phyloP scores from a whole-genome alignment of 2,113 vertebrate species.

The Acrocephalus arundinaceus region DNA sequence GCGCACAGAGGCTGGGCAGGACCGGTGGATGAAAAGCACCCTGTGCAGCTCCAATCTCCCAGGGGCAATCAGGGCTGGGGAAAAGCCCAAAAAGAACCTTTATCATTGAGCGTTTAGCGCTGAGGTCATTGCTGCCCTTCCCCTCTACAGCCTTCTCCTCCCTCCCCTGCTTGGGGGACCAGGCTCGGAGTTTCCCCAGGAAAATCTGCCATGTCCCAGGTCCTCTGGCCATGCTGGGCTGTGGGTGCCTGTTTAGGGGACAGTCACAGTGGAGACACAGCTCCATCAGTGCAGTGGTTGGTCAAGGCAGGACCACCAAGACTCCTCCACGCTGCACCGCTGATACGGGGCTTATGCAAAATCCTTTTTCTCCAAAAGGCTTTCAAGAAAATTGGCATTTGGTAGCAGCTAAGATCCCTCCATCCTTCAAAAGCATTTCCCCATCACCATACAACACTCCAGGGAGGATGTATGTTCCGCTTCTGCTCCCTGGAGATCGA shows the following conservation, averaged over 20 bases:
- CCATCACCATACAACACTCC: rapidly evolving
- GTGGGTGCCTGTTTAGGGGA: not conserved
- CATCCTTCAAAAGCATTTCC: not conserved
- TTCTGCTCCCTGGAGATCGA: not conserved
- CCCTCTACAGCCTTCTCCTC: not conserved
- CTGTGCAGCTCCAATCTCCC: not conserved
- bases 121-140: slow-evolving; percentile 32
- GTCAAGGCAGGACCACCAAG: rapidly evolving
- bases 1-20: not conserved
- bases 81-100: not conserved
- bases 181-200: not conserved
- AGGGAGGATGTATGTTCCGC: not conserved
- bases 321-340: not conserved
- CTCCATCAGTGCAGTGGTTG: rapidly evolving
- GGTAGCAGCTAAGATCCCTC: not conserved
- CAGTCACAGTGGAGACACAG: rapidly evolving
- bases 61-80: not conserved
- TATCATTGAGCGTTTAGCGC: not conserved
- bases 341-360: rapidly evolving
- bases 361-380: not conserved
- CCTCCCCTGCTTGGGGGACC: not conserved
- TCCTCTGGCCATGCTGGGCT: rapidly evolving
- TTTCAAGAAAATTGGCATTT: not conserved
- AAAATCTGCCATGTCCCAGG: rapidly evolving
- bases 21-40: not conserved